Percentiles rank a stretch among this genome's conserved stretches.
These are phyloP conservation scores for Drosophila bocqueti DNA, from an alignment of 1,140 invertebrate species.

Conservation along the genomic window DNA sequence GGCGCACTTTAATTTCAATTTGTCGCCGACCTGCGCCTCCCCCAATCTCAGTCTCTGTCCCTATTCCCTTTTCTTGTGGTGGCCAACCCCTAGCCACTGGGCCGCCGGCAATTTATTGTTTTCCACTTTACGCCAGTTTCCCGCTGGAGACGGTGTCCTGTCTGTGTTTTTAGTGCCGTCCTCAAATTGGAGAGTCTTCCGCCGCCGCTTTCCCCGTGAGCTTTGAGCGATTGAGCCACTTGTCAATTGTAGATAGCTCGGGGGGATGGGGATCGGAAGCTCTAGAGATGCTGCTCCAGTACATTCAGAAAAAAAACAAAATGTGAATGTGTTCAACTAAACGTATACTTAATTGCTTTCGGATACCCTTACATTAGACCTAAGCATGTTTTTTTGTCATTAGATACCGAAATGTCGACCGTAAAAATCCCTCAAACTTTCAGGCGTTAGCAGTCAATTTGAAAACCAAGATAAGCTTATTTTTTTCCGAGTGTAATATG, in stretches of 20 bases:
- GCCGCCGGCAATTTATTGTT: constrained; percentile 75
- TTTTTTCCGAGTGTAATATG: background rate
- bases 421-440: background rate
- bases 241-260: constrained; percentile 61
- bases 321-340: background rate
- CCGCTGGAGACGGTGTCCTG: constrained; percentile 39
- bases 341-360: constrained; percentile 1
- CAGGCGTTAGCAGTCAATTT: background rate
- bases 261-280: background rate
- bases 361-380: background rate
- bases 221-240: constrained; percentile 74
- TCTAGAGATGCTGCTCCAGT: background rate
- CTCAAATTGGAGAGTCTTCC: constrained; percentile 54
- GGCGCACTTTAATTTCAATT: constrained; percentile 80
- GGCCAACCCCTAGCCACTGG: constrained; percentile 21
- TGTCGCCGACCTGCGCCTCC: constrained; percentile 42
- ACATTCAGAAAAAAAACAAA: constrained; percentile 12
- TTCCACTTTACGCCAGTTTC: constrained; percentile 71
- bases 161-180: constrained; percentile 57
- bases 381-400: background rate
- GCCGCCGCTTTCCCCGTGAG: constrained; percentile 17
- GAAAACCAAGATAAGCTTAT: background rate
- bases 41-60: background rate
- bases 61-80: background rate
- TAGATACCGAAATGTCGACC: background rate